Conservation (phyloP, 2,113 vertebrate genomes). For the Phyllostomus hastatus region DNA sequence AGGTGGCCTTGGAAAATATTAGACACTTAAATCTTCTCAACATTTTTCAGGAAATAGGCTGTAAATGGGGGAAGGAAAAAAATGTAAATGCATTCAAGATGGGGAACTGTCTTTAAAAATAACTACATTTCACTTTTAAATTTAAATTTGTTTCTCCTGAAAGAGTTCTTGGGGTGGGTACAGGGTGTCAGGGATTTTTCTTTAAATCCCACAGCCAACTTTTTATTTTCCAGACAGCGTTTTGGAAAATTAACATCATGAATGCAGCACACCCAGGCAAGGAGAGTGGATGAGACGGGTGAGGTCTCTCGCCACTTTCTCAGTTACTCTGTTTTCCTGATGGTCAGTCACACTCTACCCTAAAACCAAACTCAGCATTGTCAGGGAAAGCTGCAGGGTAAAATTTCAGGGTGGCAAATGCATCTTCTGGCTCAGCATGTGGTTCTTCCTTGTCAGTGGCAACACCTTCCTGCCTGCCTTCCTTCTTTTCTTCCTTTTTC, state of each 20-base stretch:
- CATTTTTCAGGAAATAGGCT: slow-evolving; percentile 61
- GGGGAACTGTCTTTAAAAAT: slow-evolving; percentile 66
- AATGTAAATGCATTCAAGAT: slow-evolving; percentile 70
- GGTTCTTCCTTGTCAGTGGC: not conserved
- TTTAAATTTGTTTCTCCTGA: not conserved
- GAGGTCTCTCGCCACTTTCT: not conserved
- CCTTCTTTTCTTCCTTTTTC: not conserved
- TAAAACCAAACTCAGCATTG: not conserved
- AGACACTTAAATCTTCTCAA: slow-evolving; percentile 49
- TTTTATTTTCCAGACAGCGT: not conserved
- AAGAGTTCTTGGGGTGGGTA: slow-evolving; percentile 25
- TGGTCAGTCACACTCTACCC: not conserved
- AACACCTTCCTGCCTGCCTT: no score
- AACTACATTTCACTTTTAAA: slow-evolving; percentile 68
- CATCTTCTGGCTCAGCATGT: not conserved
- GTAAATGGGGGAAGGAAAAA: slow-evolving; percentile 59
- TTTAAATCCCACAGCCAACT: not conserved
- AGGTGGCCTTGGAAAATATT: slow-evolving; percentile 40
- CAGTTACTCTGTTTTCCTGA: not conserved
- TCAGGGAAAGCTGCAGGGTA: not conserved
- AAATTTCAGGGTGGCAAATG: not conserved
- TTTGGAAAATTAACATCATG: not conserved
- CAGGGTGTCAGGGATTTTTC: not conserved
- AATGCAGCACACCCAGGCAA: not conserved
- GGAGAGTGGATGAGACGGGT: not conserved